Evolutionary conservation across 1,140 invertebrate species (phyloP).

Genomic region (Cydia fagiglandana): DNA sequence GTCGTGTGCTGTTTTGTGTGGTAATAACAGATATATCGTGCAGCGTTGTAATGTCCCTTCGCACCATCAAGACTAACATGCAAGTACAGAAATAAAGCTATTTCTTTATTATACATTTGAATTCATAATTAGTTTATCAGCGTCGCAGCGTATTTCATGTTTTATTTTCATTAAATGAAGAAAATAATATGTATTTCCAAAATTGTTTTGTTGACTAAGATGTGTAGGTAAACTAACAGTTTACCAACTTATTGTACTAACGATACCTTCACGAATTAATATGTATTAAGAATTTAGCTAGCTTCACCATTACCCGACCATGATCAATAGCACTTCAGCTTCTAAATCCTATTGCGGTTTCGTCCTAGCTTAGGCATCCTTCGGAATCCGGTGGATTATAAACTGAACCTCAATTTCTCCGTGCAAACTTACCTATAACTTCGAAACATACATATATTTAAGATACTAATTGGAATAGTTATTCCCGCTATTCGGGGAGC

Average conservation of each 20-base stretch:
- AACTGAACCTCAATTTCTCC: slow-evolving; percentile 15
- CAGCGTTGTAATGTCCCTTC: neutral
- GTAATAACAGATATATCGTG: slow-evolving; percentile 36
- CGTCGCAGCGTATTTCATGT: too few species aligned
- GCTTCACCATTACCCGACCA: slow-evolving; percentile 13
- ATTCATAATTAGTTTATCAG: too few species aligned
- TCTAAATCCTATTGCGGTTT: slow-evolving; percentile 27
- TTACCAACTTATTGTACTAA: slow-evolving; percentile 19
- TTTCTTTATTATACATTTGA: too few species aligned
- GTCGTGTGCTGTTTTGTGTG: neutral
- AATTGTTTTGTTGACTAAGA: too few species aligned
- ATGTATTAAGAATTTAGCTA: slow-evolving; percentile 12
- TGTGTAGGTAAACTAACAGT: neutral
- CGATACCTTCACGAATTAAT: slow-evolving; percentile 27
- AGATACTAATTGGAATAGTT: slow-evolving; percentile 58
- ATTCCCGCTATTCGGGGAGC: slow-evolving; percentile 51
- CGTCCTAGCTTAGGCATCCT: slow-evolving; percentile 21
- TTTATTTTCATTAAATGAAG: too few species aligned
- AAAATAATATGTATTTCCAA: too few species aligned
- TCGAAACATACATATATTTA: slow-evolving; percentile 30
- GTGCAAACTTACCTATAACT: slow-evolving; percentile 27
- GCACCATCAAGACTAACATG: neutral
- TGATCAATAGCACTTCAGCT: slow-evolving; percentile 20
- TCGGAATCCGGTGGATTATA: slow-evolving; percentile 12
- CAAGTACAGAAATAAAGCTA: neutral